A percentile compares a stretch with the other conserved stretches of the same genome.
phyloP scores from a whole-genome alignment of 2,113 vertebrate genomes.

The Cyanocitta stelleri region DNA sequence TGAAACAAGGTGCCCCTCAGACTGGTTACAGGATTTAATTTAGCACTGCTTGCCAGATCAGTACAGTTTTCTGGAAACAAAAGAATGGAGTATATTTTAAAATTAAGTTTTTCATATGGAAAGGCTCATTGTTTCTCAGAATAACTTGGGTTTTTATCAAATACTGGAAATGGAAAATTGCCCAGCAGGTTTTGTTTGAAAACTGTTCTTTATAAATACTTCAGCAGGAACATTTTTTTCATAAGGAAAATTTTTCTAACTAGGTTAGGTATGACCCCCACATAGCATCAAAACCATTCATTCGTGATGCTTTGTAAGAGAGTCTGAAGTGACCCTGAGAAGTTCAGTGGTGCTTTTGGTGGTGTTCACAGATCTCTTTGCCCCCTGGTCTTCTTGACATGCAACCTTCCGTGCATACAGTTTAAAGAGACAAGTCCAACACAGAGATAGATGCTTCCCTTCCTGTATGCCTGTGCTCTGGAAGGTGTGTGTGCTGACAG shows the following conservation, averaged over 20 bases:
- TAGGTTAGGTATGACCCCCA: not conserved
- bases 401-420: not conserved
- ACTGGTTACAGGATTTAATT: not conserved
- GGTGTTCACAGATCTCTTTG: not conserved
- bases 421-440: not conserved
- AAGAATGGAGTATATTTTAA: not conserved
- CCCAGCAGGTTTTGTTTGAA: not conserved
- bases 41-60: not conserved
- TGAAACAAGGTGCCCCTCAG: not conserved
- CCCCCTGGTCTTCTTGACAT: not conserved
- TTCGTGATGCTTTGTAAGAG: not conserved
- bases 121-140: not conserved
- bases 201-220: not conserved
- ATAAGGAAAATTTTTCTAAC: not conserved
- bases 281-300: not conserved
- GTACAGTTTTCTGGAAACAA: not conserved
- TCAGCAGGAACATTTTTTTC: not conserved
- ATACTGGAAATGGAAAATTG: not conserved
- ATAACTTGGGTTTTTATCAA: not conserved
- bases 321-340: not conserved
- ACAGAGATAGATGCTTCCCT: not conserved
- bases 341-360: not conserved
- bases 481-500: not conserved
- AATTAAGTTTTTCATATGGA: not conserved
- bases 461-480: not conserved